Conservation (phyloP, 30 jellyfish, hydroid and myxozoan species). For the Hydractinia symbiolongicarpus region DNA sequence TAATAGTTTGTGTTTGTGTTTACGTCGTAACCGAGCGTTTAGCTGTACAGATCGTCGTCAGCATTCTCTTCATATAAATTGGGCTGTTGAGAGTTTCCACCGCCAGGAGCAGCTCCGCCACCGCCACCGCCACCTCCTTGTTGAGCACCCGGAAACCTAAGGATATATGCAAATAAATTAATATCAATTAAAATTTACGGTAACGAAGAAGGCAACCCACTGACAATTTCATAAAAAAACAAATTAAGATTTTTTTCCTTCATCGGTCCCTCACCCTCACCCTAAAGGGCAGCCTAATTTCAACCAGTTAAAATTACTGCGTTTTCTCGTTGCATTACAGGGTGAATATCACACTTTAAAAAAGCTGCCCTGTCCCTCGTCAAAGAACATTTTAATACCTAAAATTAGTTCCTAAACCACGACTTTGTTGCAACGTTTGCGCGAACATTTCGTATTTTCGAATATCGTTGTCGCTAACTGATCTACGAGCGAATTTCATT, state of each 20-base stretch:
- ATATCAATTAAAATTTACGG: background rate
- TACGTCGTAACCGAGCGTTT: background rate
- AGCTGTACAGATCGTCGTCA: constrained; percentile 81
- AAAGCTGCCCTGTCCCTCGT: no score
- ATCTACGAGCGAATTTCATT: constrained; percentile 95
- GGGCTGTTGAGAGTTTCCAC: constrained; percentile 53
- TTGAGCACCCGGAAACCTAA: constrained; percentile 84
- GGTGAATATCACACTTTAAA: no score
- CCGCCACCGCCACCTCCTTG: constrained; percentile 56
- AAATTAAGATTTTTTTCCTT: no score
- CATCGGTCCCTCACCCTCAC: no score
- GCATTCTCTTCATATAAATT: constrained; percentile 54
- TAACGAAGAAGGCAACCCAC: background rate
- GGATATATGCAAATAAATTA: background rate
- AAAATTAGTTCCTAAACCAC: constrained; percentile 97
- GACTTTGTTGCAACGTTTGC: constrained; percentile 87
- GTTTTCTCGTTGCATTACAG: no score
- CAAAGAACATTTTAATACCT: constrained; percentile 30
- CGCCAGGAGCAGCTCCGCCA: constrained; percentile 58
- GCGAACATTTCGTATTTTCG: constrained; percentile 97
- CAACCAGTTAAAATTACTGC: no score
- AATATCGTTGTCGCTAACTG: constrained; percentile 97
- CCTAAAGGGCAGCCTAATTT: no score
- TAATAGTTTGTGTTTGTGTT: no score
- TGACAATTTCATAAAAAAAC: background rate